Percentiles rank a stretch among this genome's conserved stretches.
Evolutionary conservation across 2,113 vertebrate species (phyloP).

Genomic region (Bombycilla garrulus): DNA sequence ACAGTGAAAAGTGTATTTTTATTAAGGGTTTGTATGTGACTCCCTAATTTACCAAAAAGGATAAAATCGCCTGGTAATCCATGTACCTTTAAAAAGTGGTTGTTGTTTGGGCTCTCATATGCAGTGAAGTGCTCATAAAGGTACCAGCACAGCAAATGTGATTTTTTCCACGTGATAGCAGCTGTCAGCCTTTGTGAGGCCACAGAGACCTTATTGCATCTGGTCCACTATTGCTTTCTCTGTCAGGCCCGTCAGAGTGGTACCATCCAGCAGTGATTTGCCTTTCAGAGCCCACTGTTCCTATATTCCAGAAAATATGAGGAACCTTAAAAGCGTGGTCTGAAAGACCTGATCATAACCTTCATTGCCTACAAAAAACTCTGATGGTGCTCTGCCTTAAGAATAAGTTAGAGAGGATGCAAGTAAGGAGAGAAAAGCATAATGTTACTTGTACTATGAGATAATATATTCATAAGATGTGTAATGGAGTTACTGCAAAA

Average conservation of each 20-base stretch:
- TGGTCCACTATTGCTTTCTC: background rate
- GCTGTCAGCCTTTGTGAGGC: background rate
- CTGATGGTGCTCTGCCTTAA: background rate
- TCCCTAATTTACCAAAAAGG: background rate
- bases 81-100: background rate
- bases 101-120: background rate
- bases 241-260: background rate
- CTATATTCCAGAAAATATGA: background rate
- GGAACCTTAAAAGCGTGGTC: background rate
- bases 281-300: background rate
- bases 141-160: background rate
- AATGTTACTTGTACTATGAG: background rate
- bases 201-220: background rate
- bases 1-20: background rate
- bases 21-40: background rate
- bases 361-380: background rate
- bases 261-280: background rate
- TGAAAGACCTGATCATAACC: background rate
- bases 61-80: background rate
- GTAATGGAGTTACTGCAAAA: background rate
- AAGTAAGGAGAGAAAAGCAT: background rate
- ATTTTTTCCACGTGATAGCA: background rate
- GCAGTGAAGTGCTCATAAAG: background rate
- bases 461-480: background rate
- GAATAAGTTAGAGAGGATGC: background rate